These are phyloP conservation scores for Nephrotoma flavescens DNA, from an alignment of 2,888 invertebrate genomes.

Conservation along the genomic window DNA sequence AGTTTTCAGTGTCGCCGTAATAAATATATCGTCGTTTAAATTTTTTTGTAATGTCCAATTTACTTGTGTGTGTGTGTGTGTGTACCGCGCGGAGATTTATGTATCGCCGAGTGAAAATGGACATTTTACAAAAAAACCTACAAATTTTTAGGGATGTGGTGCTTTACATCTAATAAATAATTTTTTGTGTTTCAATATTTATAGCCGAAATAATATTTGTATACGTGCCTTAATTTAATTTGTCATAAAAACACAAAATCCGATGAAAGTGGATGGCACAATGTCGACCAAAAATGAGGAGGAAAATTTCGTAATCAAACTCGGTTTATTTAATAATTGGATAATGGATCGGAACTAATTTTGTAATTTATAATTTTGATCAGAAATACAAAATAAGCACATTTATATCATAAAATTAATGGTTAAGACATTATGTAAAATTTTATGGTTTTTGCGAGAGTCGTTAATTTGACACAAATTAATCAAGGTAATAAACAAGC, in stretches of 20 bases:
- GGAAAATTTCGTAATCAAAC: neutral
- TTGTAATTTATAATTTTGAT: neutral
- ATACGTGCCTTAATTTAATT: neutral
- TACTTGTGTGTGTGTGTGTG: neutral
- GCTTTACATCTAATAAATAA: neutral
- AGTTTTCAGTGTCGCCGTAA: conserved; percentile 3
- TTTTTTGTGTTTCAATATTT: neutral
- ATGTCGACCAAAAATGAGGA: neutral
- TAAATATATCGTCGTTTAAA: neutral
- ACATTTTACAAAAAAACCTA: neutral
- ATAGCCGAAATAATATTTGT: neutral
- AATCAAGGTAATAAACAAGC: too few relatives aligned
- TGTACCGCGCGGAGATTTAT: neutral
- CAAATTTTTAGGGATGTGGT: neutral
- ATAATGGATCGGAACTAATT: neutral
- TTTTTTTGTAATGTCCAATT: neutral
- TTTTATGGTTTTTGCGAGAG: too few relatives aligned
- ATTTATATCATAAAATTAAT: too few relatives aligned
- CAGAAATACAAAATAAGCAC: too few relatives aligned
- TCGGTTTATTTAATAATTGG: neutral
- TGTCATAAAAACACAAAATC: neutral
- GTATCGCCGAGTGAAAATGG: neutral
- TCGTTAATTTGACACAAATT: too few relatives aligned
- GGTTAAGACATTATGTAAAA: too few relatives aligned
- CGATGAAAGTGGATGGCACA: neutral